A percentile compares a stretch with the other conserved stretches of the same genome.
phyloP scores from a whole-genome alignment of 53 echinoderm and acorn worm genomes.

The Paracentrotus lividus region DNA sequence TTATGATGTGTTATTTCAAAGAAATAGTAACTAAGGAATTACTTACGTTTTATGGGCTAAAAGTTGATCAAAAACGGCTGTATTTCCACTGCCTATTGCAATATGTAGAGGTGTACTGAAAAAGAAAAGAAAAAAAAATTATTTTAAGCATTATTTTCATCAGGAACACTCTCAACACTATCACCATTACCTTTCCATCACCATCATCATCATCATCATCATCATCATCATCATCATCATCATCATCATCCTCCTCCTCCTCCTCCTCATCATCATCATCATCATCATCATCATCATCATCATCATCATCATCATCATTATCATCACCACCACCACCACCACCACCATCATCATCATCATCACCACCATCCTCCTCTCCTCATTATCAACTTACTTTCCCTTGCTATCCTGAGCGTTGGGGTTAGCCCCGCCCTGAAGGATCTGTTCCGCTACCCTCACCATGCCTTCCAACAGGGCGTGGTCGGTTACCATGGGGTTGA shows the following conservation, averaged over 20 bases:
- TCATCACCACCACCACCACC: neutral
- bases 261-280: neutral
- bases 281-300: neutral
- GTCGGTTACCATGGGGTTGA: slow-evolving; percentile 77
- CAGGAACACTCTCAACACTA: neutral
- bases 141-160: no score
- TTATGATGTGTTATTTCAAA: no score
- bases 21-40: no score
- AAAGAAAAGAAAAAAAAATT: neutral
- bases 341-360: neutral
- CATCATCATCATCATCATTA: slow-evolving; percentile 1
- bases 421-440: slow-evolving; percentile 86
- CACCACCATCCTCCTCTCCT: neutral
- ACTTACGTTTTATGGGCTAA: slow-evolving; percentile 91
- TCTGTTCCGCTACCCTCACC: slow-evolving; percentile 83
- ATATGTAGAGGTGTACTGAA: slow-evolving; percentile 89
- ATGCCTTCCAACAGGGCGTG: slow-evolving; percentile 82
- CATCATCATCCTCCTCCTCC: neutral
- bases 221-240: neutral
- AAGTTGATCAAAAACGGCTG: slow-evolving; percentile 87
- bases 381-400: slow-evolving; percentile 84
- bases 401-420: slow-evolving; percentile 88
- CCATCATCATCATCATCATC: neutral
- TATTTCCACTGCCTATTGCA: slow-evolving; percentile 86
- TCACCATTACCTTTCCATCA: neutral